Evolutionary conservation across 2,113 vertebrate species (phyloP), one percentile per base, ranked within the genome.

Genomic region (Odobenus rosmarus): DNA sequence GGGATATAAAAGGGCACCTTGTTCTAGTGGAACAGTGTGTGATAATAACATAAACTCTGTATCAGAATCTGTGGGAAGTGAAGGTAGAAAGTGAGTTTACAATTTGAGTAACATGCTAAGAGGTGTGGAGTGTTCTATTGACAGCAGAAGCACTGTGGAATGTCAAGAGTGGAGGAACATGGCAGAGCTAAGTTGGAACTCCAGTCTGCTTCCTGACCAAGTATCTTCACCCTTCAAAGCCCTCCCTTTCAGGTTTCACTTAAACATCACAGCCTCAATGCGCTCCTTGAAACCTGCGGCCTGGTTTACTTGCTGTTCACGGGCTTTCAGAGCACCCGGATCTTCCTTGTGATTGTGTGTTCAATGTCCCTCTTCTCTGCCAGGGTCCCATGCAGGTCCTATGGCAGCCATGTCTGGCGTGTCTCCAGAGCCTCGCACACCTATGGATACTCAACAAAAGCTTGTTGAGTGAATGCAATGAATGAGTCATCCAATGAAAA

Each of bases 71-170:
- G 28, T 19, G n/a, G 61, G 64, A 69, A 51, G 42, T 11, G 10
- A 72, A 21, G 36, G 21, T 23, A 18, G 71, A 16, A 67, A 57
- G 4, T 4, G 19, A 16, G 16, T 23, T 33, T 61, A 5, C 42
- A 10, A 12, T 11, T 5, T 13, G 23, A 5, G 49, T 4, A 28
- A n/a, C 7, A 24, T 0, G 0, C 16, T 11, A 12, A n/a, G 61
- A 51, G 23, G 72, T 21, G 21, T 11, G 4, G 36, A 31, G 4
- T 55, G 23, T 49, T 33, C 39, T 19, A 11, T 2, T 23, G 67
- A 49, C 51, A 28, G 3, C 51, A 36, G 61, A 53, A 21, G 15
- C 84, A 3, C 31, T 13, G 21, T 4, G 16, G 51, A 15, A 31
- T 39, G 15, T 24, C 51, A 23, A 46, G 31, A 1, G 10, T 18